Percentiles rank a stretch among this genome's conserved stretches.
Evolutionary conservation across 2,888 invertebrate genomes (phyloP).

Genomic region (Synanthedon tipuliformis): DNA sequence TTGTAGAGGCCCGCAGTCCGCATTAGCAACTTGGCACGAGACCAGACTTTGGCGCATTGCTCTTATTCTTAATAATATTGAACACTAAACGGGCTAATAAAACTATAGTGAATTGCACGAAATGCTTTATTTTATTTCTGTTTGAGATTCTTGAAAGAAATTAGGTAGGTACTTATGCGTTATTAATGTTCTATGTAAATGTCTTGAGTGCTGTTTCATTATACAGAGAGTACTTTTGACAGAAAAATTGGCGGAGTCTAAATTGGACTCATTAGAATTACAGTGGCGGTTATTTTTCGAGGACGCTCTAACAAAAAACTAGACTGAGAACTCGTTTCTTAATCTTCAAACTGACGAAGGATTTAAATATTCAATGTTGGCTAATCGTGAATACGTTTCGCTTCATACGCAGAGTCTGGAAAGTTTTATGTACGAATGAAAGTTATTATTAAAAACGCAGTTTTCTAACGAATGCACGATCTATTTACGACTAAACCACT

Average conservation of each 20-base stretch:
- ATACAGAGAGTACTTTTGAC: too few species aligned
- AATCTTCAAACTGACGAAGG: slow-evolving; percentile 12
- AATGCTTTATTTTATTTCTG: too few species aligned
- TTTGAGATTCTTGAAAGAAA: too few species aligned
- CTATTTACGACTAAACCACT: slow-evolving; percentile 21
- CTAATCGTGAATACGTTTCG: slow-evolving; percentile 19
- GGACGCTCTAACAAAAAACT: slow-evolving; percentile 51
- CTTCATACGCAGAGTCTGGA: slow-evolving; percentile 16
- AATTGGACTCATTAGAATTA: slow-evolving; percentile 32
- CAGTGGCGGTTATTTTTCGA: slow-evolving; percentile 59
- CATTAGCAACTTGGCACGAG: slow-evolving; percentile 42
- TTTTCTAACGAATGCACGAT: slow-evolving; percentile 16
- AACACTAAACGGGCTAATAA: not conserved
- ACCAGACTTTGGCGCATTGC: slow-evolving; percentile 25
- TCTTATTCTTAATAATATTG: slow-evolving; percentile 1
- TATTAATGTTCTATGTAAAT: too few species aligned
- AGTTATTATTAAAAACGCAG: slow-evolving; percentile 17
- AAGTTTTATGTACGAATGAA: slow-evolving; percentile 12
- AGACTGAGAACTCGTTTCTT: slow-evolving; percentile 41
- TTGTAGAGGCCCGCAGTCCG: slow-evolving; percentile 52
- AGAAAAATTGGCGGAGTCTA: slow-evolving; percentile 9
- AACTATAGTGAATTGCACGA: not conserved
- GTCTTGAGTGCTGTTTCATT: too few species aligned
- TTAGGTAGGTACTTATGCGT: too few species aligned
- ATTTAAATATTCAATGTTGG: slow-evolving; percentile 19